These are phyloP conservation scores for Tillus elongatus DNA, from an alignment of 2,888 invertebrate genomes.

Conservation along the genomic window DNA sequence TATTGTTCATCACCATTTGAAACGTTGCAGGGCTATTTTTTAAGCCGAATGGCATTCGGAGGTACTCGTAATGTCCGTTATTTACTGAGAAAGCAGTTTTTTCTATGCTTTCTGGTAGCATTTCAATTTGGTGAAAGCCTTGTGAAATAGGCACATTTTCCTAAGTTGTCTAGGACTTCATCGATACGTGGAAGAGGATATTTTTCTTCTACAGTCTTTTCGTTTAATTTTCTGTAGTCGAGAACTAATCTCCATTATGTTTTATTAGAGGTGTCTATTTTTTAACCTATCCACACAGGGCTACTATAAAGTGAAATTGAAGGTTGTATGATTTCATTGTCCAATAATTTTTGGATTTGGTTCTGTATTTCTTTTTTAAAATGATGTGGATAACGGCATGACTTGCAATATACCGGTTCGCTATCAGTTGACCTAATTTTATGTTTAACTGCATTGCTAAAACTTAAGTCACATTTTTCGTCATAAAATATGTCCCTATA, in stretches of 20 bases:
- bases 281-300: constrained; percentile 5
- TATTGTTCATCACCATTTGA: constrained; percentile 26
- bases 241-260: constrained; percentile 18
- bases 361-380: too few species aligned
- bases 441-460: too few species aligned
- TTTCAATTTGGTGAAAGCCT: constrained; percentile 9
- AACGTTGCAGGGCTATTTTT: constrained; percentile 22
- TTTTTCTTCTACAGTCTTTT: constrained; percentile 9
- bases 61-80: constrained; percentile 19
- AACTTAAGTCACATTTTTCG: constrained; percentile 4
- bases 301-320: constrained; percentile 8
- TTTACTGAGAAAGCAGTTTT: constrained; percentile 20
- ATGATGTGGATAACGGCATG: constrained; percentile 9
- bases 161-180: constrained; percentile 12
- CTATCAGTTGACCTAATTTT: constrained; percentile 6
- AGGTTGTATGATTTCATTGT: constrained; percentile 8
- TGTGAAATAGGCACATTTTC: too few species aligned
- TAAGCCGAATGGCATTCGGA: constrained; percentile 21
- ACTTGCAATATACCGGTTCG: constrained; percentile 6
- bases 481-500: constrained; percentile 10
- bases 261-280: too few species aligned
- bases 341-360: constrained; percentile 6
- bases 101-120: constrained; percentile 9
- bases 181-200: constrained; percentile 11
- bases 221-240: constrained; percentile 13